Evolutionary conservation across 2,888 invertebrate species (phyloP), one percentile per base, ranked within the genome.

Genomic region (Sacculina carcini): DNA sequence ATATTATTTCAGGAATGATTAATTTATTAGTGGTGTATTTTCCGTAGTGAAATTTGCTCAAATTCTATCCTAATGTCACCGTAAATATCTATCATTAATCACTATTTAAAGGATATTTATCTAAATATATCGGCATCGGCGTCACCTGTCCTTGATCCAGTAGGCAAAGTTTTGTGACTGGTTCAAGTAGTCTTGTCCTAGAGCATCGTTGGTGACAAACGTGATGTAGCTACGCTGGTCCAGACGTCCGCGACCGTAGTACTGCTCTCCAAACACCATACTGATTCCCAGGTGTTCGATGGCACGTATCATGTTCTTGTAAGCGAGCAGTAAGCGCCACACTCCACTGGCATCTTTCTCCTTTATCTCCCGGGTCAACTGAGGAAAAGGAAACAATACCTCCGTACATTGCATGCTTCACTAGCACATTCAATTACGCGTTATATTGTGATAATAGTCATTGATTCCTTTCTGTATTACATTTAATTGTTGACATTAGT

Each of bases 241-340:
- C 12, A 66, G 61, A 31, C 62, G 62, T 3, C 64, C 64, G 29
- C 60, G 61, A 28, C 65, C 64, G 57, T 63, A 67, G 58, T 65
- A 67, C 58, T 64, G 62, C 29, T 66, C 60, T 1, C 67, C 68
- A 51, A 66, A 65, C 19, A 67, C 65, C 54, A 66, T 62, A 36
- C 67, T 65, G 21, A 68, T 64, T 32, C 65, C 65, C 51, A 66
- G 61, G 57, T 68, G 65, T 56, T 68, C 68, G 54, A 67, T 64
- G 21, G 65, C 63, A 19, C 65, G 62, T 16, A 68, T 63, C 44
- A 68, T 62, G 58, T 66, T 66, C 59, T 67, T 67, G 61, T 67
- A 68, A 2, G 67, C 67, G 36, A 68, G 65, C 52, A 69, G 59
- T 26, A 62, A 58, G 54, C 66, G 51, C 54, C 54, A 54, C 36